Conservation (phyloP, 2,888 invertebrate genomes). For the Penaeus monodon region DNA sequence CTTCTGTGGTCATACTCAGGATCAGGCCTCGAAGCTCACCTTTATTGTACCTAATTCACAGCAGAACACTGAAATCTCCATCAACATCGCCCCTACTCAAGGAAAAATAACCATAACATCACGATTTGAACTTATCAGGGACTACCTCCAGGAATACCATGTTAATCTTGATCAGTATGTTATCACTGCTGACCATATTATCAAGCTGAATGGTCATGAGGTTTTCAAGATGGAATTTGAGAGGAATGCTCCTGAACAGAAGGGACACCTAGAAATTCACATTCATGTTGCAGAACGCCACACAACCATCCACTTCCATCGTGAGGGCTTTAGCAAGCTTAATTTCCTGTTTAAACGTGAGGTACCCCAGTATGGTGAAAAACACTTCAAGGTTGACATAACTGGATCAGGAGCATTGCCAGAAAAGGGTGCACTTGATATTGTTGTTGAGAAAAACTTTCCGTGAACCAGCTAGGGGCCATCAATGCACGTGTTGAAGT, state of each 20-base stretch:
- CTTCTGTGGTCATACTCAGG: conserved; percentile 20
- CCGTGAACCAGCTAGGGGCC: conserved; percentile 28
- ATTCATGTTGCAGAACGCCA: conserved; percentile 41
- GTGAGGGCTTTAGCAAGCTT: conserved; percentile 4
- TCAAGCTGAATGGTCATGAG: conserved; percentile 44
- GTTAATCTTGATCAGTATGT: neutral
- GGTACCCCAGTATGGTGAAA: neutral
- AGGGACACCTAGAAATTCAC: conserved; percentile 47
- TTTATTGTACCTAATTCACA: conserved; percentile 54
- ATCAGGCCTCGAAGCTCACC: conserved; percentile 11
- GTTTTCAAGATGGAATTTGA: conserved; percentile 48
- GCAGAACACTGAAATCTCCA: conserved; percentile 47
- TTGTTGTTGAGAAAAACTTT: conserved; percentile 56
- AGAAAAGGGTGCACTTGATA: conserved; percentile 32
- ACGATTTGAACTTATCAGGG: conserved; percentile 40
- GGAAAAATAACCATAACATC: conserved; percentile 46
- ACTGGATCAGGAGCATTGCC: conserved; percentile 49
- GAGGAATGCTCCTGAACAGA: neutral
- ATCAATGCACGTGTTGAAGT: conserved; percentile 39
- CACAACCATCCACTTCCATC: conserved; percentile 46
- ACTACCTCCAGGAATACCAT: conserved; percentile 38
- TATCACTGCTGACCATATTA: conserved; percentile 7
- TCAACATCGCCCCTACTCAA: neutral
- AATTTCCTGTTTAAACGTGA: conserved; percentile 19
- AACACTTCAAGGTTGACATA: conserved; percentile 50